Percentiles rank a stretch among this genome's conserved stretches.
Conservation (phyloP, 1,140 invertebrate genomes). For the Dryas iulia region DNA sequence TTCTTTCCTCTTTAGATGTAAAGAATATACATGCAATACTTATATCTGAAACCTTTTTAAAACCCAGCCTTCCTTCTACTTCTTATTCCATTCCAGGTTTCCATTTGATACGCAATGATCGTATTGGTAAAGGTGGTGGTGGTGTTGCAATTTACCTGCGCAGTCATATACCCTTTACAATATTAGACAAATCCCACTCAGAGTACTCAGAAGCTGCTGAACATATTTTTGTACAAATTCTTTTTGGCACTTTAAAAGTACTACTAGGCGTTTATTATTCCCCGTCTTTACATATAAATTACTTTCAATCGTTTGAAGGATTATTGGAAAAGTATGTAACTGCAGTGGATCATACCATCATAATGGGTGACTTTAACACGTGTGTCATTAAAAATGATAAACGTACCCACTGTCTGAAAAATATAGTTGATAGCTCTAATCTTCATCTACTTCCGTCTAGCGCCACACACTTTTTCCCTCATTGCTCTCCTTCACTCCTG, state of each 20-base stretch:
- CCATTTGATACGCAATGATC: conserved; percentile 20
- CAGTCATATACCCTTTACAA: too few species aligned
- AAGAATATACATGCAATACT: conserved; percentile 16
- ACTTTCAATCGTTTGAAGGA: not conserved
- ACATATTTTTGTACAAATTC: not conserved
- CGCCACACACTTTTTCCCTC: not conserved
- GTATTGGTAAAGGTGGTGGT: conserved; percentile 7
- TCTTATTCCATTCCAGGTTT: conserved; percentile 12
- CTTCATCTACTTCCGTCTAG: not conserved
- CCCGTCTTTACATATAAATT: not conserved
- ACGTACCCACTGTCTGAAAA: not conserved
- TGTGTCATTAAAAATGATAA: conserved; percentile 15
- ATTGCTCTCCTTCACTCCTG: not conserved
- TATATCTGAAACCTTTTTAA: conserved; percentile 11
- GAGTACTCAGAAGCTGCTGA: not conserved
- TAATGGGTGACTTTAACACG: conserved; percentile 19
- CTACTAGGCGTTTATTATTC: conserved; percentile 15
- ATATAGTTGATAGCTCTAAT: not conserved
- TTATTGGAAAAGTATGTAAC: conserved; percentile 5
- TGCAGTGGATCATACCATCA: not conserved
- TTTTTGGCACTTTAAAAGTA: not conserved
- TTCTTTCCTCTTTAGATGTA: not conserved
- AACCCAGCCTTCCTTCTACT: conserved; percentile 8
- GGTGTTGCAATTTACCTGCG: not conserved
- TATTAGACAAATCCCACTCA: not conserved